Conservation (phyloP, 2,113 vertebrate genomes). For the Marmota flaviventris region DNA sequence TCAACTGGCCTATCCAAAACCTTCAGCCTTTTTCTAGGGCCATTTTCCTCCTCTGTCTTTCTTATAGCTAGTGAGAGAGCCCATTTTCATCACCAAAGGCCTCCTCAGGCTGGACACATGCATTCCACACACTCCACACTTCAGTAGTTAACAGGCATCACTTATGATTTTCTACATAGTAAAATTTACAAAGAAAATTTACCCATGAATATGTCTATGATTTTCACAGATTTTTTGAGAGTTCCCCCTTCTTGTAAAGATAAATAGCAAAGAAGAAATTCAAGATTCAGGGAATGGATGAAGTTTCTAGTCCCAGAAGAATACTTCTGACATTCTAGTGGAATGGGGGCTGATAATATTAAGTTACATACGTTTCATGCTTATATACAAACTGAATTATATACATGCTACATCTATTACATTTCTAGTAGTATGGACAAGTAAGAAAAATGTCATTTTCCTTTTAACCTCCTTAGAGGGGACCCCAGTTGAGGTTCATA, state of each 20-base stretch:
- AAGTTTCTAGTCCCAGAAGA: neutral
- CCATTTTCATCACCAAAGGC: neutral
- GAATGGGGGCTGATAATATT: neutral
- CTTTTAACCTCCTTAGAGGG: neutral
- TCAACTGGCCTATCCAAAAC: neutral
- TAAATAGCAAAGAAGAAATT: slow-evolving; percentile 1
- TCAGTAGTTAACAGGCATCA: neutral
- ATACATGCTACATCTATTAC: neutral
- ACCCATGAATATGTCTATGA: neutral
- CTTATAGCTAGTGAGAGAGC: neutral
- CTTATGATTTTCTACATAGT: neutral
- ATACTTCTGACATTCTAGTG: neutral
- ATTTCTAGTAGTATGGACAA: neutral
- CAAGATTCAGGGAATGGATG: neutral
- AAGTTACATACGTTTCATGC: neutral
- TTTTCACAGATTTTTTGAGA: neutral
- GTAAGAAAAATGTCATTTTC: neutral
- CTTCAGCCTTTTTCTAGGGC: neutral
- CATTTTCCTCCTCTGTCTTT: neutral
- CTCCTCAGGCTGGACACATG: neutral
- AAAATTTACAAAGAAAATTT: neutral
- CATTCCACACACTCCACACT: neutral
- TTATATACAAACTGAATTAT: neutral
- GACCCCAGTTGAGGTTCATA: neutral
- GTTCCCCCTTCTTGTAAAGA: neutral